Evolutionary conservation across 2,113 vertebrate genomes (phyloP).

Genomic region (Ptychochromis oligacanthus): DNA sequence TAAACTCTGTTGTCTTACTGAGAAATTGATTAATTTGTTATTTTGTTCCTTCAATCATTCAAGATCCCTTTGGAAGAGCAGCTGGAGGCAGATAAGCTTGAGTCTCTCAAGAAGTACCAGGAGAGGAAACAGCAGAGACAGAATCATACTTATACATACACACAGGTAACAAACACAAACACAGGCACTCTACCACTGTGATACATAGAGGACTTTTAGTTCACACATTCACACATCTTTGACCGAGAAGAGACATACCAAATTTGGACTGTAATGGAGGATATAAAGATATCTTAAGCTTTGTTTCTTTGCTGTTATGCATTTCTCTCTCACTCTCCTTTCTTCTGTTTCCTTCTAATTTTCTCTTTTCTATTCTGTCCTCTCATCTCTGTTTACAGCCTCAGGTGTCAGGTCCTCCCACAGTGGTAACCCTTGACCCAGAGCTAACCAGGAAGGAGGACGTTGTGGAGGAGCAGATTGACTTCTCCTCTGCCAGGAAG

Average conservation of each 20-base stretch:
- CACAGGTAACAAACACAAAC: constrained; percentile 65
- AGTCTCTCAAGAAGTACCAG: constrained; percentile 93
- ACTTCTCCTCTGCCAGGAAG: constrained; percentile 91
- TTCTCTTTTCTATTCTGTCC: background rate
- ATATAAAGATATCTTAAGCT: background rate
- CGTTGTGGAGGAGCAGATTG: constrained; percentile 91
- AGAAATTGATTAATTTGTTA: background rate
- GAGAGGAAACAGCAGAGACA: constrained; percentile 90
- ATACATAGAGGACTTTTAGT: background rate
- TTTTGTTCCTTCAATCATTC: background rate
- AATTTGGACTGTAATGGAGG: background rate
- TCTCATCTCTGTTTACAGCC: constrained; percentile 38
- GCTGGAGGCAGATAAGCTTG: constrained; percentile 89
- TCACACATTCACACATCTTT: background rate
- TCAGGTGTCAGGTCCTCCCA: constrained; percentile 60
- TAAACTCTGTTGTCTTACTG: background rate
- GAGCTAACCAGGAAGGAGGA: constrained; percentile 84
- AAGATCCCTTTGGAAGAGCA: constrained; percentile 87
- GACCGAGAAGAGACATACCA: background rate
- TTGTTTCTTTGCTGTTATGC: background rate
- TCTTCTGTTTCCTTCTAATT: background rate
- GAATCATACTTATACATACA: constrained; percentile 28
- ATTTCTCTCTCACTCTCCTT: background rate
- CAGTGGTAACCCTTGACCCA: constrained; percentile 67
- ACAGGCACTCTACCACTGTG: background rate